These are phyloP conservation scores for Bombus turneri DNA, from an alignment of 1,140 invertebrate species.

Conservation along the genomic window DNA sequence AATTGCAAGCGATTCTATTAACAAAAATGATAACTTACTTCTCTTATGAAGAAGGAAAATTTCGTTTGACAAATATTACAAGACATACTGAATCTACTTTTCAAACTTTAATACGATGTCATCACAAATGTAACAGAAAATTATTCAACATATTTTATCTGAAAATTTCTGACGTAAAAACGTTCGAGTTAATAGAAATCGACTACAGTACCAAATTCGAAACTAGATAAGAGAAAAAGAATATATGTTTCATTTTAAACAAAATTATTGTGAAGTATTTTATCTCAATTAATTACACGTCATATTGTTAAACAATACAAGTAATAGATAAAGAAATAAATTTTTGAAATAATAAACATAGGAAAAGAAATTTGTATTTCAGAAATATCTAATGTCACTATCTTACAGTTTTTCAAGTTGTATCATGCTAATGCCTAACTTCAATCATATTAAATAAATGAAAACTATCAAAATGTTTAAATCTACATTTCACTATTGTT, in stretches of 20 bases:
- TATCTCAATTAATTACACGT: not conserved
- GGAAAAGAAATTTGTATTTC: not conserved
- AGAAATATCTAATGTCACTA: not conserved
- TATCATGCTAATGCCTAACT: not conserved
- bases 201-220: not conserved
- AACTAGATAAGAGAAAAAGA: not conserved
- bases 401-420: not conserved
- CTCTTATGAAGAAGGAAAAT: conserved; percentile 75
- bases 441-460: not conserved
- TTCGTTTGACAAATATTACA: conserved; percentile 76
- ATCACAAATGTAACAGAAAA: conserved; percentile 5
- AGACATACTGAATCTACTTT: conserved; percentile 67
- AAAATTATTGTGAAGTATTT: not conserved
- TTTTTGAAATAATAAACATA: not conserved
- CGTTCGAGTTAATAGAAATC: not conserved
- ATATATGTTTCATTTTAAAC: not conserved
- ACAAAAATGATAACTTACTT: conserved; percentile 63
- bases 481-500: not conserved
- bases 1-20: conserved; percentile 13
- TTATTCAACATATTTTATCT: not conserved
- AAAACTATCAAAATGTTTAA: not conserved
- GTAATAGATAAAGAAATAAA: not conserved
- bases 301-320: not conserved
- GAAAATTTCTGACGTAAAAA: conserved; percentile 12
- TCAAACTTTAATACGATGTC: not conserved